Base-by-base conservation (phyloP, 2,797 vertebrate genomes). In the Parauchenoglanis punctatus region DNA sequence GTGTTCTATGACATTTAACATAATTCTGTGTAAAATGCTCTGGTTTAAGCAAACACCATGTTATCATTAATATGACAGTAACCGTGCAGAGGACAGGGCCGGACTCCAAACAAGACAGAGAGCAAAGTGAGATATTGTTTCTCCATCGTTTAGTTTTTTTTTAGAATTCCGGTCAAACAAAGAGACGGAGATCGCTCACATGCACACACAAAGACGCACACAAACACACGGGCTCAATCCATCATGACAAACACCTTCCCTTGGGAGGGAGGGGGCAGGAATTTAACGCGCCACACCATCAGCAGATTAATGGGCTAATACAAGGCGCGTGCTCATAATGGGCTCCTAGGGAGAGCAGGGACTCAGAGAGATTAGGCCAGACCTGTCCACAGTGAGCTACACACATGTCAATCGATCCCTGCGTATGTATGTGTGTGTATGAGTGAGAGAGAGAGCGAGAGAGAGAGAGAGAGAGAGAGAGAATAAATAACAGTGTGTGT, bases 231-330 rank as follows among this genome's bases (percentile, higher is more conserved):
- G 76, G 72, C 86, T 86, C 89, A 73, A 90, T 92, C 85, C 84
- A 89, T 89, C 90, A 92, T 72, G 73, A 52, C 84, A 88, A 82
- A 85, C 82, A 59, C 65, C 81, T 40, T 88, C 90, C 88, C 35
- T 52, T 68, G 83, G 87, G 87, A 73, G 35, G 49, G 10, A 56
- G 82, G 85, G 83, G 86, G 86, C 63, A 81, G 80, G 81, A 86
- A 78, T 85, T 35, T 87, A 86, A 76, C 81, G 65, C 85, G 84
- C 82, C 81, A 84, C 85, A 90, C 83, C 81, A 77, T 92, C 63
- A 72, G 75, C 87, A 88, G 91, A 92, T 91, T 92, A 92, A 92
- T 91, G 89, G 91, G 85, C 83, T 90, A 91, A 90, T 89, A 90
- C 88, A 77, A 77, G 76, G 84, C 88, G 86, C 87, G 90, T 92